Base-by-base conservation (phyloP, 2,888 invertebrate species). In the Miltochrista miniata region DNA sequence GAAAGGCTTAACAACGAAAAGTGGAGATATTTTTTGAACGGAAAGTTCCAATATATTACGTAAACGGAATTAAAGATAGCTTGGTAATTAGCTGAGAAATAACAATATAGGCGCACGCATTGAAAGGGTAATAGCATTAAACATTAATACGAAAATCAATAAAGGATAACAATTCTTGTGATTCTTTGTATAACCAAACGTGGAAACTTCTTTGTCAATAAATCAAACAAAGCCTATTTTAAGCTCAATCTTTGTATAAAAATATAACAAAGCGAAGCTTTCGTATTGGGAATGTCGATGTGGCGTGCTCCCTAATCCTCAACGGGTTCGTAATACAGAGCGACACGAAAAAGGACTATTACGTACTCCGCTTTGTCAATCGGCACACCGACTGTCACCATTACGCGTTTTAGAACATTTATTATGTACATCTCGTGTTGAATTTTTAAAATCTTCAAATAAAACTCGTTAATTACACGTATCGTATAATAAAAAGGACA, bases 261-360 rank as follows among this genome's bases (percentile, higher is more conserved):
- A 53, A 60, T 71, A 70, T 70, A 68, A 70, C 73, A 66, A 68
- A 62, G 61, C 64, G 66, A 68, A 61, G 61, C 64, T 67, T 65
- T 56, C 43, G 52, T 68, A 70, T 64, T 56, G 60, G 54, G 68
- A 78, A 77, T 72, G 73, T 59, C 56, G 64, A 68, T 68, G 70
- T 79, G 64, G 74, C 80, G 77, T 79, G 77, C 67, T 68, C 61
- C 62, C 65, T 64, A 71, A 78, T 79, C 74, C 72, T 68, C 66
- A 59, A 60, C 67, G 51, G 63, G 60, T 61, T 68, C 67, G 65
- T 80, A 81, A 83, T 82, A 74, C 68, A 66, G 58, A 54, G 68
- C 70, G 79, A 70, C 85, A 85, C 81, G 83, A 76, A 76, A 85
- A 68, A 73, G 64, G 73, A 70, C 79, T 74, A 85, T 83, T 83